Evolutionary conservation across 2,888 invertebrate species (phyloP), one percentile per base, ranked within the genome.

Genomic region (Calliphora vomitoria): DNA sequence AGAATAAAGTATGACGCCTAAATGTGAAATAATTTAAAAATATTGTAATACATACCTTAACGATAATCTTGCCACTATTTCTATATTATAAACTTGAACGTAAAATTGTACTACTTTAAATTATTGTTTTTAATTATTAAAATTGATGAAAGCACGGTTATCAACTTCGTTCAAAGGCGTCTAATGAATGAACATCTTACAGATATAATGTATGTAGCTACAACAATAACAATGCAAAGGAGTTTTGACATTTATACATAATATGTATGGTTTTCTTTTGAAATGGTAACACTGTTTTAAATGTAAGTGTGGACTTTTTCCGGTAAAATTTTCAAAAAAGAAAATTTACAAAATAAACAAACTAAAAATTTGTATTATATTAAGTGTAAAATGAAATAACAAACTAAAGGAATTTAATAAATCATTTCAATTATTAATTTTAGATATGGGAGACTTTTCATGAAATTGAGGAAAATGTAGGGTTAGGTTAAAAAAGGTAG

Each of bases 261-360:
- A 11, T 55, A 8, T n/a, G 0, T 11, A 1, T 47, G 10, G 35
- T 15, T 31, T 60, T 66, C 58, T 20, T 5, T 8, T 5, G 15
- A 58, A 69, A 60, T 82, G 85, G 72, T 47, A 78, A 60, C 76
- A 82, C 82, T 74, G 20, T 44, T 47, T 31, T 68, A 31, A 38
- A 18, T 69, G 8, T 68, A 55, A 20, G 10, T 35, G 38, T n/a
- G 1, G 6, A 58, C 35, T 41, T 85, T 82, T 85, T 76, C 85
- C 85, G 85, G 85, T 85, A 81, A 31, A 83, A 55, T 18, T 85
- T 85, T 35, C 44, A 80, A 58, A 83, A 78, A 35, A 47, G 8
- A 80, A 50, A 6, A 25, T 4, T n/a, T 1, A 18, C 15, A 50
- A 50, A 50, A n/a, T 4, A 5, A 50, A n/a, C 13, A n/a, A 50